phyloP scores from a whole-genome alignment of 2,797 vertebrate genomes.

The Petrocephalus sullivani region DNA sequence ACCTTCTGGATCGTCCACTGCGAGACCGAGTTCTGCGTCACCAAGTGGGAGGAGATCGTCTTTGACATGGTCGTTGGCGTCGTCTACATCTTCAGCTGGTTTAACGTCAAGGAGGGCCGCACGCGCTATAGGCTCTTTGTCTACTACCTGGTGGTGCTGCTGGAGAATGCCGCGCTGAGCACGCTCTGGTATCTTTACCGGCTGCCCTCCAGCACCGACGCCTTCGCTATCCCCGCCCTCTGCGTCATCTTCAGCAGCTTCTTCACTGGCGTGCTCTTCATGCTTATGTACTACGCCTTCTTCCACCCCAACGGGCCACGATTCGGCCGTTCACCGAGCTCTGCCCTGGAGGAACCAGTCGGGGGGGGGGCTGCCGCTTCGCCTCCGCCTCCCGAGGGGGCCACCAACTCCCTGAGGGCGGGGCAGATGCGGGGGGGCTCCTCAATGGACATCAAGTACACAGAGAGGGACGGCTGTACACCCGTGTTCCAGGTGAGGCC shows the following conservation, averaged over 20 bases:
- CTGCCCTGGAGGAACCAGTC: constrained; percentile 83
- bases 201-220: constrained; percentile 75
- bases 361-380: constrained; percentile 66
- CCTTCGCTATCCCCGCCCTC: constrained; percentile 93
- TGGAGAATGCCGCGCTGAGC: constrained; percentile 90
- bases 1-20: constrained; percentile 99
- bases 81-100: constrained; percentile 99
- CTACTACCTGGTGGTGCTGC: constrained; percentile 93
- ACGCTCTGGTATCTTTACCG: constrained; percentile 96
- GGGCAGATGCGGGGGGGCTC: constrained; percentile 36
- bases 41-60: constrained; percentile 98
- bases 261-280: constrained; percentile 94
- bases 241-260: constrained; percentile 99
- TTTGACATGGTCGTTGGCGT: constrained; percentile 99
- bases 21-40: constrained; percentile 98
- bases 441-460: constrained; percentile 85
- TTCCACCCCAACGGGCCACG: constrained; percentile 96
- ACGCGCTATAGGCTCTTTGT: constrained; percentile 93
- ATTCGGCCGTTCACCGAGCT: constrained; percentile 86
- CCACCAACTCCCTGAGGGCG: constrained; percentile 80
- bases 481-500: constrained; percentile 96
- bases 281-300: constrained; percentile 99
- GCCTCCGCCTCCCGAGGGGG: constrained; percentile 78
- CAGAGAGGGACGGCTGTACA: constrained; percentile 83
- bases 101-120: constrained; percentile 95